phyloP scores from a whole-genome alignment of 2,888 invertebrate genomes.

The Caenorhabditis doughertyi region DNA sequence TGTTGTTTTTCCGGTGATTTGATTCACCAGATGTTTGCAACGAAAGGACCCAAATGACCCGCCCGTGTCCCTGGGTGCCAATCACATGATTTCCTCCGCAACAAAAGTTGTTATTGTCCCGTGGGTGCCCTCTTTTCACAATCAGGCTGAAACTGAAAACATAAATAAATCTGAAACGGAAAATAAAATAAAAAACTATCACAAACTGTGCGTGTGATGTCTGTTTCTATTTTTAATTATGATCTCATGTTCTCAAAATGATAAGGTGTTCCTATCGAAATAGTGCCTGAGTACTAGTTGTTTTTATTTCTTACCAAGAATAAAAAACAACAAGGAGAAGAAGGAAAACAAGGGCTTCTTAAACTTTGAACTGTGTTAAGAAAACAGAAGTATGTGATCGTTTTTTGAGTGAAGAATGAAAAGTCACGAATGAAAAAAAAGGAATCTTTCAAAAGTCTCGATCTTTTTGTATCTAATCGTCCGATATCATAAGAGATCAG shows the following conservation, averaged over 20 bases:
- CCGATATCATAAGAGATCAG: too few relatives aligned
- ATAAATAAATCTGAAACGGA: constrained; percentile 29
- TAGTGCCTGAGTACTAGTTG: constrained; percentile 18
- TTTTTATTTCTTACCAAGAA: constrained; percentile 2
- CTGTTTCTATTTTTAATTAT: constrained; percentile 26
- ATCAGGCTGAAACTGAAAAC: constrained; percentile 21
- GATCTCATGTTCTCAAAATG: constrained; percentile 4
- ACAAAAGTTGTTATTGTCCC: constrained; percentile 25
- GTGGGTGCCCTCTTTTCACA: constrained; percentile 27
- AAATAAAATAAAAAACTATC: constrained; percentile 1
- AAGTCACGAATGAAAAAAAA: neutral
- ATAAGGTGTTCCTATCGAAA: constrained; percentile 12
- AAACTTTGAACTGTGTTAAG: neutral
- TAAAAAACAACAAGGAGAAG: too few relatives aligned
- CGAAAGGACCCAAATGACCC: constrained; percentile 49
- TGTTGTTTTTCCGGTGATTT: constrained; percentile 21
- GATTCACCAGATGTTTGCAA: constrained; percentile 48
- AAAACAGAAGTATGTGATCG: constrained; percentile 27
- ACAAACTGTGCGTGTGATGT: constrained; percentile 10
- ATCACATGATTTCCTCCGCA: constrained; percentile 40
- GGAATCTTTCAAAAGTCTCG: constrained; percentile 3
- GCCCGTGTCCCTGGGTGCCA: constrained; percentile 45
- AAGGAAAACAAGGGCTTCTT: constrained; percentile 14
- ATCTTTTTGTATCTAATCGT: neutral
- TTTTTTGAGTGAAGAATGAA: constrained; percentile 32